Conservation (phyloP, 1,140 invertebrate species). For the Patella vulgata region DNA sequence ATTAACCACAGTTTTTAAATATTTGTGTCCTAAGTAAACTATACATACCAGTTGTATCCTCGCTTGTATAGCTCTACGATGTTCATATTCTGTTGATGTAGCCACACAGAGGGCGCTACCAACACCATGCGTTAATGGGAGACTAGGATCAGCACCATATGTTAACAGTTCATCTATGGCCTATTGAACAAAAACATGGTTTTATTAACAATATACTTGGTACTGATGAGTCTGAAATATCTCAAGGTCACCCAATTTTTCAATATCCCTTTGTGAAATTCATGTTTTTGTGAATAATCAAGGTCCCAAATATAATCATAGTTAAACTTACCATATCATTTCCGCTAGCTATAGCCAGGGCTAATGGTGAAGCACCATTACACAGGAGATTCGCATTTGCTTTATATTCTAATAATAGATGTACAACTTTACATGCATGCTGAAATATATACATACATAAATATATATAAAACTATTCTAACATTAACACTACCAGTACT, state of each 20-base stretch:
- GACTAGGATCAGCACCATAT: slow-evolving; percentile 56
- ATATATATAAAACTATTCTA: slow-evolving; percentile 12
- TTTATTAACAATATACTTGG: no score
- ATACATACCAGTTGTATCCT: slow-evolving; percentile 56
- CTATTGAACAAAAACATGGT: slow-evolving; percentile 44
- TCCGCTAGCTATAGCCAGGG: slow-evolving; percentile 64
- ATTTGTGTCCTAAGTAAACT: no score
- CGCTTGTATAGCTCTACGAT: slow-evolving; percentile 47
- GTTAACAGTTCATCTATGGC: slow-evolving; percentile 60
- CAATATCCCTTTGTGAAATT: no score
- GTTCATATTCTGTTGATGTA: slow-evolving; percentile 60
- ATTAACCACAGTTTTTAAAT: no score
- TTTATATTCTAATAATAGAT: slow-evolving; percentile 59
- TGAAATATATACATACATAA: slow-evolving; percentile 37
- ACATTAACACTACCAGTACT: no score
- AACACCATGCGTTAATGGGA: slow-evolving; percentile 62
- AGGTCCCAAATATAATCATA: background rate
- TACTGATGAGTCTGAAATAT: no score
- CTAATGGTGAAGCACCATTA: slow-evolving; percentile 65
- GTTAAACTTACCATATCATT: slow-evolving; percentile 58
- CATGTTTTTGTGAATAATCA: background rate
- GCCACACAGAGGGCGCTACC: slow-evolving; percentile 64
- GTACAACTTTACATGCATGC: slow-evolving; percentile 56
- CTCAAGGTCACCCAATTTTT: no score
- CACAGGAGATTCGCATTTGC: slow-evolving; percentile 62